Percentiles rank a stretch among this genome's conserved stretches.
These are phyloP conservation scores for Sinhomidia bicolor DNA, from an alignment of 2,888 invertebrate genomes.

Conservation along the genomic window DNA sequence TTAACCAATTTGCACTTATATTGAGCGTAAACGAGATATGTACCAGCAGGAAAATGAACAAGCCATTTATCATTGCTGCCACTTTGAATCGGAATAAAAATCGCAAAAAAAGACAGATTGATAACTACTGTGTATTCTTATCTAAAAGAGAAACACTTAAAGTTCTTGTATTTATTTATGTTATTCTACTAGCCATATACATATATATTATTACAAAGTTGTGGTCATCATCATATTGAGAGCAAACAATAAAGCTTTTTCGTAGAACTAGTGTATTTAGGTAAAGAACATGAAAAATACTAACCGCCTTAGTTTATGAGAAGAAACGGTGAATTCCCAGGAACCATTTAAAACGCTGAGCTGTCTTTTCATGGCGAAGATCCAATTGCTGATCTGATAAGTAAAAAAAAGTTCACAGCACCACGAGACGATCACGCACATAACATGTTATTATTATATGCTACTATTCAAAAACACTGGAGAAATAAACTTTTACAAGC, in stretches of 20 bases:
- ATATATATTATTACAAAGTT: background rate
- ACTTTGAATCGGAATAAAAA: slow-evolving; percentile 36
- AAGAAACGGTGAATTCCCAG: too few species aligned
- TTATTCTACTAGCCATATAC: too few species aligned
- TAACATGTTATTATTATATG: too few species aligned
- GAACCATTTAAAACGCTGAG: background rate
- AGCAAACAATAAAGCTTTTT: background rate
- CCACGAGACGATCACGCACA: too few species aligned
- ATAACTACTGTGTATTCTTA: background rate
- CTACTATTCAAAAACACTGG: background rate
- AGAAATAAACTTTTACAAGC: background rate
- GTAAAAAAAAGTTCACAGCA: background rate
- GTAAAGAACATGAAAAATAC: slow-evolving; percentile 11
- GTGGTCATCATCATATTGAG: too few species aligned
- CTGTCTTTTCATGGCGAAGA: slow-evolving; percentile 35
- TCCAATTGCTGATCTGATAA: slow-evolving; percentile 11
- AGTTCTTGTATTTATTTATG: too few species aligned
- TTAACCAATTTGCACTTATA: background rate
- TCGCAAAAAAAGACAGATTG: background rate
- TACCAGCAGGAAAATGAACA: background rate
- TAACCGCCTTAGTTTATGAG: background rate
- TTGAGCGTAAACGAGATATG: slow-evolving; percentile 4
- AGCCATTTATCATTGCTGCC: slow-evolving; percentile 33
- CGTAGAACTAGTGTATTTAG: too few species aligned
- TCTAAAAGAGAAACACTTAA: background rate